These are phyloP conservation scores for Falco cherrug DNA, from an alignment of 2,797 vertebrate species.

Conservation along the genomic window DNA sequence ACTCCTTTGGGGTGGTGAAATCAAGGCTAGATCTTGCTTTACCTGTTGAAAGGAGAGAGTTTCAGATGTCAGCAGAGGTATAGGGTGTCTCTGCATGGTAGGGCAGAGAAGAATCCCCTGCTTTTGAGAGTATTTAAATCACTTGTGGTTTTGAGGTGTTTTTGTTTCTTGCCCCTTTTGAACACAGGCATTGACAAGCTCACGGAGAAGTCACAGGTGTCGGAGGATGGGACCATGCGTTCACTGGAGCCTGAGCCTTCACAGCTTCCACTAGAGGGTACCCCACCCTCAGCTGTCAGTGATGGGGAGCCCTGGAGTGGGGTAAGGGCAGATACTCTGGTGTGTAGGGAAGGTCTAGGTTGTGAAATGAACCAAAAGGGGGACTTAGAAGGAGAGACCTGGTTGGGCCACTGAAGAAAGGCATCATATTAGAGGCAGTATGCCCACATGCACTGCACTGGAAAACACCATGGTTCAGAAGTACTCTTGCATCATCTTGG, in stretches of 20 bases:
- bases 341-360: neutral
- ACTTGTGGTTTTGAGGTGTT: neutral
- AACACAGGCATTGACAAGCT: slow-evolving; percentile 92
- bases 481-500: neutral
- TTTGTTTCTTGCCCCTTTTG: neutral
- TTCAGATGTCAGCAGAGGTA: neutral
- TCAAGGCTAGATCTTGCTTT: neutral
- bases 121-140: neutral
- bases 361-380: neutral
- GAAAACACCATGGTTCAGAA: neutral
- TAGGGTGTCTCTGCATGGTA: neutral
- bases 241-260: slow-evolving; percentile 82
- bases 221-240: slow-evolving; percentile 94
- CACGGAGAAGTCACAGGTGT: slow-evolving; percentile 96
- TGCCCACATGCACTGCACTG: neutral
- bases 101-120: neutral
- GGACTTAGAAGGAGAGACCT: neutral
- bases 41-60: neutral
- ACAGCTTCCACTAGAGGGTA: slow-evolving; percentile 74
- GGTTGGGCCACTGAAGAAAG: neutral
- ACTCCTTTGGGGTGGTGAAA: neutral
- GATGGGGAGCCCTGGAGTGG: slow-evolving; percentile 82
- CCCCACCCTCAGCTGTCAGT: slow-evolving; percentile 69
- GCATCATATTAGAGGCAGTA: neutral
- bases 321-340: neutral